Conservation (phyloP, 2,797 vertebrate species). For the Stomatorhinus walkeri region DNA sequence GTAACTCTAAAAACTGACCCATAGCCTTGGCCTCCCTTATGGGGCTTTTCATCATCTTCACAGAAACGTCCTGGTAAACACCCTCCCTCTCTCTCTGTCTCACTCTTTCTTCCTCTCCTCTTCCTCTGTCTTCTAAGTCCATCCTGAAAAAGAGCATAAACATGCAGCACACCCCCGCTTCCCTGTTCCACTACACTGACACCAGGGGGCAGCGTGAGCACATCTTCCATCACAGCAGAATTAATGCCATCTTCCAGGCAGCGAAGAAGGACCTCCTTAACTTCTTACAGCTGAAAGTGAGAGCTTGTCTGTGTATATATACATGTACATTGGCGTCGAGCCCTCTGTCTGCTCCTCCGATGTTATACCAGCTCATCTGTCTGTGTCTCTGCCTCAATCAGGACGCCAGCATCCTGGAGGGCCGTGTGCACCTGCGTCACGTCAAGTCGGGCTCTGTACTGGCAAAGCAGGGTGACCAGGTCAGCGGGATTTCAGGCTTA, state of each 20-base stretch:
- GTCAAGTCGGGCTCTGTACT: constrained; percentile 78
- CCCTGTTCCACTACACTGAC: constrained; percentile 66
- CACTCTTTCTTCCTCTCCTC: neutral
- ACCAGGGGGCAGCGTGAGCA: constrained; percentile 40
- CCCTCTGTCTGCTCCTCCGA: neutral
- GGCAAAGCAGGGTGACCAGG: constrained; percentile 87
- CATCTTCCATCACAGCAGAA: constrained; percentile 59
- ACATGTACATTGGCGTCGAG: neutral
- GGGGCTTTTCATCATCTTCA: neutral
- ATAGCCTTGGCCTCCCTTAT: neutral
- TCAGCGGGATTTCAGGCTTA: constrained; percentile 40
- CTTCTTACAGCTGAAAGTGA: constrained; percentile 77
- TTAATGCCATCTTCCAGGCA: constrained; percentile 72
- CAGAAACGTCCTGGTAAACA: neutral
- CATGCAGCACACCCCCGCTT: constrained; percentile 66
- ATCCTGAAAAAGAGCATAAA: constrained; percentile 74
- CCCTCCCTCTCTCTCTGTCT: neutral
- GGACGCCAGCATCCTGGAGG: constrained; percentile 72
- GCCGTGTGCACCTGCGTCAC: constrained; percentile 76
- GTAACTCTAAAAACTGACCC: neutral
- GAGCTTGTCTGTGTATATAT: constrained; percentile 27
- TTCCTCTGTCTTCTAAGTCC: constrained; percentile 42
- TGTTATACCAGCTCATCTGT: neutral
- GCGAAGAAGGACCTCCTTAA: constrained; percentile 82
- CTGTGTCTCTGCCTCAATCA: constrained; percentile 35